These are phyloP conservation scores for Noturus placidus DNA, from an alignment of 2,113 vertebrate genomes.

Conservation along the genomic window DNA sequence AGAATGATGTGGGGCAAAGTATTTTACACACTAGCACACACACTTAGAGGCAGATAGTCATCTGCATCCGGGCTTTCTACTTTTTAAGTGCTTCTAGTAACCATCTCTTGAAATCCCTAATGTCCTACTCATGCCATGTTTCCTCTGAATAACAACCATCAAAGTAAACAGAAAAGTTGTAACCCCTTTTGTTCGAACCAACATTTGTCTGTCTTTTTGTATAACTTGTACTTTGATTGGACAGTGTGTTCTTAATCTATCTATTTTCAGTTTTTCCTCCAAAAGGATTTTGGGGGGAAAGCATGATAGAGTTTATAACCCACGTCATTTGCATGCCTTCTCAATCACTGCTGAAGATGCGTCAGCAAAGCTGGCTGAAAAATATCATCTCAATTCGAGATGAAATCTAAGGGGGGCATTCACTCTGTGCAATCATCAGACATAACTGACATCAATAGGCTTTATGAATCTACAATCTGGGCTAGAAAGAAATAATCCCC, in stretches of 20 bases:
- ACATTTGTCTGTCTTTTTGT: neutral
- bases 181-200: neutral
- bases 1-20: neutral
- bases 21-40: neutral
- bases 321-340: neutral
- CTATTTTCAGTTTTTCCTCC: neutral
- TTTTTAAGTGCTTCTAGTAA: slow-evolving; percentile 6
- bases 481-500: neutral
- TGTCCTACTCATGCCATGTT: neutral
- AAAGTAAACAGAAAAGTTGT: neutral
- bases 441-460: neutral
- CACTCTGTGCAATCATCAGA: neutral
- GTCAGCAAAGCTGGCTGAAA: neutral
- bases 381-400: neutral
- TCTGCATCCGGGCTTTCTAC: neutral
- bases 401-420: too few species aligned
- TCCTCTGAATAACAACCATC: neutral
- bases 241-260: neutral
- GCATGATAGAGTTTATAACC: neutral
- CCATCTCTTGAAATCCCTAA: neutral
- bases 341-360: neutral
- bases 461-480: neutral
- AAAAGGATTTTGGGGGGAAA: neutral
- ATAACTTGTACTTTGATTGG: neutral
- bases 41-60: neutral